Evolutionary conservation across 2,888 invertebrate species (phyloP), one percentile per base, ranked within the genome.

Genomic region (Monochamus alternatus): DNA sequence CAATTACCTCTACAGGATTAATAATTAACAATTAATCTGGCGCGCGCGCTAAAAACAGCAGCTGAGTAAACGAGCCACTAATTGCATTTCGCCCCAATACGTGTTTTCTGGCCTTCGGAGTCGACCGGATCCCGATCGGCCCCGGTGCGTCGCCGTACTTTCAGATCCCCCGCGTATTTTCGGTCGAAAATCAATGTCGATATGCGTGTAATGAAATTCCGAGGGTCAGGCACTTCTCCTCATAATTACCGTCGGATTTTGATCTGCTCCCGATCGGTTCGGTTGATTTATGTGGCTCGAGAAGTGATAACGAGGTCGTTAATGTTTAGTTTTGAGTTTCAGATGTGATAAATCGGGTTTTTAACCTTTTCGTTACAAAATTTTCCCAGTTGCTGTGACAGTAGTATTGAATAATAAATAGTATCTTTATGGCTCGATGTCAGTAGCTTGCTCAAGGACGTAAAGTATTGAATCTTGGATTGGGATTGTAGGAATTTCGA

Each of bases 21-120:
- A 87, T 88, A 87, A 87, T 88, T 87, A 87, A 87, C 86, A 86
- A 87, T 87, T 87, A 87, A 87, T 87, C 87, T 85, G 67, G 72
- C 75, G 78, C 78, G 81, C 82, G 81, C 79, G 84, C 83, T 83
- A 85, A 87, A 87, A 85, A 86, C 86, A 84, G 80, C 86, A 84
- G 86, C 84, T 85, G 86, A 87, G 86, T 82, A 86, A 86, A 87
- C 87, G 86, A 85, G 83, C 76, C 82, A 83, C 84, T 87, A 86
- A 87, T 86, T 86, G 86, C 85, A 81, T 85, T 86, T 84, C 72
- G 76, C 73, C 69, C 75, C 73, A 67, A 60, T 72, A 73, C 76
- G 76, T 75, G 73, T 74, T 76, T 22, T 78, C 67, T 30, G 55
- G 52, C 68, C 66, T 63, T 64, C 31, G 58, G 43, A 60, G 38